Conservation (phyloP, 2,797 vertebrate genomes). For the Rachycentron canadum region DNA sequence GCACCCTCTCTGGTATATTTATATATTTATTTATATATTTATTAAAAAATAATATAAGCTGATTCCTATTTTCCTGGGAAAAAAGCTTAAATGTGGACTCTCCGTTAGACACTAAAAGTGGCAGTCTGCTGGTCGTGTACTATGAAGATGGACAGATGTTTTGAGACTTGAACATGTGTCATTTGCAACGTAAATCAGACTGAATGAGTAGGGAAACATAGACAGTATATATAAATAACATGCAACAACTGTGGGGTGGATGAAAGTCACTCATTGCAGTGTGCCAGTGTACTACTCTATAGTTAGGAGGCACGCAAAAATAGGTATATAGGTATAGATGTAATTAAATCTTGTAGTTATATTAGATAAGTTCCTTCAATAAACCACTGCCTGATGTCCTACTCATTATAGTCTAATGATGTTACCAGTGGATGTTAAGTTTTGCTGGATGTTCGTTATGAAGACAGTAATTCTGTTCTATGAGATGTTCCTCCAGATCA, state of each 20-base stretch:
- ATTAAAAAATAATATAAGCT: no score
- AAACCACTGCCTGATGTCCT: not conserved
- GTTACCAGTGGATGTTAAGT: conserved; percentile 7
- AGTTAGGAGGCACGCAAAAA: not conserved
- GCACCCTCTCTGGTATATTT: no score
- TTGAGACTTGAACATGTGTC: not conserved
- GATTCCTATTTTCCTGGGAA: no score
- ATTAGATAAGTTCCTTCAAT: not conserved
- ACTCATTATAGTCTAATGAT: conserved; percentile 20
- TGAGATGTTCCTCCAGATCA: conserved; percentile 17
- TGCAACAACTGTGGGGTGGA: not conserved
- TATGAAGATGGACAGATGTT: not conserved
- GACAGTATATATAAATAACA: not conserved
- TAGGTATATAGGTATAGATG: no score
- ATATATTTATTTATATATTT: no score
- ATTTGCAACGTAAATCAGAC: conserved; percentile 67
- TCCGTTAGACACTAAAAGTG: not conserved
- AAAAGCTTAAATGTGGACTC: not conserved
- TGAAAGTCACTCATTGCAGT: not conserved
- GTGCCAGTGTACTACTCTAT: not conserved
- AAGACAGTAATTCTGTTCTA: conserved; percentile 23
- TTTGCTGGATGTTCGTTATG: conserved; percentile 1
- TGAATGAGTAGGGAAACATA: not conserved
- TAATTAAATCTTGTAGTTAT: not conserved
- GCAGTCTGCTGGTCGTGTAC: not conserved